These are phyloP conservation scores for Plutomurus gul DNA, from an alignment of 1,140 invertebrate genomes.

Conservation along the genomic window DNA sequence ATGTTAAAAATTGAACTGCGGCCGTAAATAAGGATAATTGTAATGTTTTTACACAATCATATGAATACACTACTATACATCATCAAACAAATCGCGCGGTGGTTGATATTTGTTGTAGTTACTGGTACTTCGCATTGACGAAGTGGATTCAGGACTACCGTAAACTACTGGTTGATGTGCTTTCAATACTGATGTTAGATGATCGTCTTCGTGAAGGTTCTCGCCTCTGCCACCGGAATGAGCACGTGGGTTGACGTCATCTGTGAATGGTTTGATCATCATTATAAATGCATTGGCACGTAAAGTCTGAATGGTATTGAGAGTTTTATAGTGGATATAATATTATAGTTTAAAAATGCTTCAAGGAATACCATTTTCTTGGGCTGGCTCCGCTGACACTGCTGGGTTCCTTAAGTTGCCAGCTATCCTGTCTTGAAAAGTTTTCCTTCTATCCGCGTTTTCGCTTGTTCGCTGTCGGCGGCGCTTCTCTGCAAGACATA, in stretches of 20 bases:
- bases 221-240: neutral
- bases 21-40: neutral
- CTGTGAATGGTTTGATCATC: neutral
- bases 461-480: conserved; percentile 79
- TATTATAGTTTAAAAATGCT: neutral
- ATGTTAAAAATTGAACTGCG: too few relatives aligned
- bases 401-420: conserved; percentile 49
- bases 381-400: neutral
- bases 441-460: conserved; percentile 70
- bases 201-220: neutral
- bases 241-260: neutral
- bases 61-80: conserved; percentile 32
- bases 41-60: neutral
- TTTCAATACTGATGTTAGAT: neutral
- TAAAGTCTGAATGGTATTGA: too few relatives aligned
- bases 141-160: neutral
- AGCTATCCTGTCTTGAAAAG: conserved; percentile 70
- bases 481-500: conserved; percentile 69
- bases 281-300: neutral
- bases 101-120: neutral
- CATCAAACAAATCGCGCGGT: conserved; percentile 42
- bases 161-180: neutral
- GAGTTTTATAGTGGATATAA: neutral
- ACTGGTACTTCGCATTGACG: neutral
- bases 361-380: neutral